Evolutionary conservation across 2,888 invertebrate genomes (phyloP), one percentile per base, ranked within the genome.

Genomic region (Stomorhina lunata): DNA sequence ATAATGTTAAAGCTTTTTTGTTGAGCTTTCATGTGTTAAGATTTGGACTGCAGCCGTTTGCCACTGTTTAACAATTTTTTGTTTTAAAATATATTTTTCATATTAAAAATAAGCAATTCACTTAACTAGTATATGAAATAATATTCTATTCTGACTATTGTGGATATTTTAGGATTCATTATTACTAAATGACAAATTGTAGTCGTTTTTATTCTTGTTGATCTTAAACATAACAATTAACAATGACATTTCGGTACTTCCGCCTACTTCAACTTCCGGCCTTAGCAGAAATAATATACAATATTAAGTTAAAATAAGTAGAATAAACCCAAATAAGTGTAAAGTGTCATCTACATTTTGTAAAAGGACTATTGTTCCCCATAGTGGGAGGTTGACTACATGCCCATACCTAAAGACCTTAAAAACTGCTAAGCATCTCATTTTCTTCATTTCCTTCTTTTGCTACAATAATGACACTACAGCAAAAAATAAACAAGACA

Each of bases 161-260:
- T n/a, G n/a, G n/a, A n/a, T n/a, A n/a, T n/a, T n/a, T n/a, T n/a
- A n/a, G n/a, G n/a, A n/a, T n/a, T n/a, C n/a, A n/a, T n/a, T n/a
- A n/a, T n/a, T n/a, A n/a, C n/a, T n/a, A n/a, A n/a, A n/a, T n/a
- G n/a, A n/a, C n/a, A n/a, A n/a, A n/a, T n/a, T n/a, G n/a, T n/a
- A n/a, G n/a, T n/a, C n/a, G n/a, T n/a, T n/a, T n/a, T n/a, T n/a
- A n/a, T n/a, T n/a, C n/a, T n/a, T n/a, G n/a, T n/a, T n/a, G n/a
- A n/a, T n/a, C n/a, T n/a, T n/a, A n/a, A n/a, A n/a, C n/a, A n/a
- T n/a, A 20, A 22, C 34, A 66, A 66, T 50, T 50, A 66, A 50
- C 22, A 20, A 50, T 50, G 34, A 50, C 66, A 66, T 37, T 37
- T 66, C 37, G 15, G 22, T 17, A 66, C 37, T 50, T 66, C 34